These are phyloP conservation scores for Horisme vitalbata DNA, from an alignment of 2,888 invertebrate genomes.

Conservation along the genomic window DNA sequence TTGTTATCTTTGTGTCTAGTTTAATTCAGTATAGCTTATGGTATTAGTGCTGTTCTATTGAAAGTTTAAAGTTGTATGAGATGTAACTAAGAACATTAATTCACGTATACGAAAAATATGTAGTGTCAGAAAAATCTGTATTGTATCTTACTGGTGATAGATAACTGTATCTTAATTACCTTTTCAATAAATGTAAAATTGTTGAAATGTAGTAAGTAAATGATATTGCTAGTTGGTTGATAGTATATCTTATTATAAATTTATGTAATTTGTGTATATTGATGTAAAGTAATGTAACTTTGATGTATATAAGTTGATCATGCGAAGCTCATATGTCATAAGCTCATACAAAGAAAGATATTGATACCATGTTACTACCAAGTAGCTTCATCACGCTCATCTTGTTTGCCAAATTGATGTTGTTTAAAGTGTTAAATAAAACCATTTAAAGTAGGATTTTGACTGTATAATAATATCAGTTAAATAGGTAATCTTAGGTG, in stretches of 20 bases:
- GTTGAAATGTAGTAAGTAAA: not conserved
- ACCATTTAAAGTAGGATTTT: no score
- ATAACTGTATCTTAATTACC: not conserved
- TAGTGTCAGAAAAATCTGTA: not conserved
- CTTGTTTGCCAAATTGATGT: constrained; percentile 22
- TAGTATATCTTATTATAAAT: not conserved
- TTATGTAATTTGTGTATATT: constrained; percentile 1
- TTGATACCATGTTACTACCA: no score
- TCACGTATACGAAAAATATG: not conserved
- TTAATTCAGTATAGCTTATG: not conserved
- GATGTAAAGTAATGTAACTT: not conserved
- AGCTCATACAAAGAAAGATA: no score
- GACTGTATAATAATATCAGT: no score
- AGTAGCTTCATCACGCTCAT: constrained; percentile 32
- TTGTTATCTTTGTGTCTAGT: constrained; percentile 27
- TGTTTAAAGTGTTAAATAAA: constrained; percentile 2
- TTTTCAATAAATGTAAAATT: not conserved
- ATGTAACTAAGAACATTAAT: not conserved
- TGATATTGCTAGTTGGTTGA: not conserved
- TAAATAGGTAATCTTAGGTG: no score
- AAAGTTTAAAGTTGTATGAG: no score
- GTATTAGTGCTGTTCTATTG: not conserved
- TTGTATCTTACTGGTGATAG: not conserved
- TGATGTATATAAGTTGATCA: not conserved
- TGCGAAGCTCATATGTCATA: no score